Evolutionary conservation across 2,113 vertebrate species (phyloP).

Genomic region (Otocyon megalotis): DNA sequence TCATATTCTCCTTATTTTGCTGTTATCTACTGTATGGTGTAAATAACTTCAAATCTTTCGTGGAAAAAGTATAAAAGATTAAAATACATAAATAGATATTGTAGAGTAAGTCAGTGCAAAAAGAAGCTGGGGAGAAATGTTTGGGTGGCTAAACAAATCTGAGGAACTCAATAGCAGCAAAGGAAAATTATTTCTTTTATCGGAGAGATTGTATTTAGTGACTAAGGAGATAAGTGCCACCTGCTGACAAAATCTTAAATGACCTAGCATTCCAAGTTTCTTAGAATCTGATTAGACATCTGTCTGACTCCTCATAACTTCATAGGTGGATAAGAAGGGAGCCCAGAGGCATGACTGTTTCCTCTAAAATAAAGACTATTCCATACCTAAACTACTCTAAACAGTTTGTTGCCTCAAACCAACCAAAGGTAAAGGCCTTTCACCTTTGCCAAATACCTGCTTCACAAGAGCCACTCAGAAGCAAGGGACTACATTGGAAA

Average conservation of each 20-base stretch:
- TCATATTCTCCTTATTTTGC: neutral
- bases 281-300: neutral
- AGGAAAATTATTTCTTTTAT: neutral
- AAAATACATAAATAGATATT: neutral
- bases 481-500: neutral
- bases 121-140: neutral
- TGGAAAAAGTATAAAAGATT: neutral
- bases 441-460: neutral
- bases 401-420: neutral
- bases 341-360: neutral
- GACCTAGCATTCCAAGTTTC: neutral
- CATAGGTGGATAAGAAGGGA: neutral
- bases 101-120: neutral
- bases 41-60: slow-evolving; percentile 8
- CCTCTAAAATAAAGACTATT: neutral
- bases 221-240: slow-evolving; percentile 59
- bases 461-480: neutral
- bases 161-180: neutral
- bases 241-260: slow-evolving; percentile 71
- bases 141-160: neutral
- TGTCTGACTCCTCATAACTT: neutral
- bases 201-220: neutral
- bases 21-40: neutral
- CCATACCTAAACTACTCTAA: neutral
- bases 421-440: neutral